Base-by-base conservation (phyloP, 2,888 invertebrate species). In the Drosophila lutescens region DNA sequence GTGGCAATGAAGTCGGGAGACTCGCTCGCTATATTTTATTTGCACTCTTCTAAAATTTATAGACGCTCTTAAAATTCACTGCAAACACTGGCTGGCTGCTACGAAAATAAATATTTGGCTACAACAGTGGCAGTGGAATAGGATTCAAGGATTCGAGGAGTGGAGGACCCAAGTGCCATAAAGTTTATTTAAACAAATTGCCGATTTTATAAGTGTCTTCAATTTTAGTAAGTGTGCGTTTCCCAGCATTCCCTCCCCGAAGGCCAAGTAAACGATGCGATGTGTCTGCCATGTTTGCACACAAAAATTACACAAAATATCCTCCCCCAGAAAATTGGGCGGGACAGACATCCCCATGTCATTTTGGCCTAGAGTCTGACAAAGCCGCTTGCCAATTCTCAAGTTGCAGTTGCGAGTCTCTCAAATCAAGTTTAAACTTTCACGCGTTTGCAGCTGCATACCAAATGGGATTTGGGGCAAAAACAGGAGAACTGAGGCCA, bases 181-280 rank as follows among this genome's bases (percentile, higher is more conserved):
- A 87, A 84, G 87, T 86, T 84, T 82, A 87, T 85, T 81, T 87
- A 86, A 86, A 87, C 83, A 87, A 86, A 86, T 86, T 86, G 86
- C 88, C 88, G 80, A 86, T 87, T 87, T 85, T 83, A 86, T 79
- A 85, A 87, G 87, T 78, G 80, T 79, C 87, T 87, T 85, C 80
- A 85, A 79, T 85, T 85, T 85, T 84, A 81, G 86, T 81, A 84
- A 84, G 83, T 86, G 83, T 81, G 74, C 79, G 69, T 73, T 76
- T 59, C 30, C 51, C 30, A 2, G 4, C 23, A 17, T 30, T 20
- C 51, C 34, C 61, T 10, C 43, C 58, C 56, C 57, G 9, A 46
- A 43, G 62, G 57, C 62, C 17, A 41, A 15, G 71, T 38, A 72
- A 72, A 65, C 71, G 71, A 70, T 68, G 59, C 34, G 44, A 50